Percentiles rank a stretch among this genome's conserved stretches.
These are phyloP conservation scores for Schizopygopsis pylzovi DNA, from an alignment of 2,797 vertebrate species.

Conservation along the genomic window DNA sequence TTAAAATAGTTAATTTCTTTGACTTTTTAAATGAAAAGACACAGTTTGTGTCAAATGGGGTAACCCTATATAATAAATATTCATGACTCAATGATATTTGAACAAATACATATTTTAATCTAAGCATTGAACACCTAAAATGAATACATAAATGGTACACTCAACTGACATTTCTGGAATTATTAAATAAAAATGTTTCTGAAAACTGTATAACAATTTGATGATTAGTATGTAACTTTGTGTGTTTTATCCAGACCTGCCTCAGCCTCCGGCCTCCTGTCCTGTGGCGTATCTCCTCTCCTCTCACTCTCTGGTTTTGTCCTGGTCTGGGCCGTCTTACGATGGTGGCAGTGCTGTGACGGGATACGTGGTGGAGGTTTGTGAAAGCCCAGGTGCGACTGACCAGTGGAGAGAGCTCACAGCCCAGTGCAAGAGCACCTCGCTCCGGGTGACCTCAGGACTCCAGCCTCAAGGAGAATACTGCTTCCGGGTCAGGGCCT, in stretches of 20 bases:
- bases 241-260: constrained; percentile 71
- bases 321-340: constrained; percentile 85
- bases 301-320: constrained; percentile 73
- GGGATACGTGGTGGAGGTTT: constrained; percentile 78
- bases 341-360: constrained; percentile 81
- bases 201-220: background rate
- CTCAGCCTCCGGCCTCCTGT: constrained; percentile 78
- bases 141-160: background rate
- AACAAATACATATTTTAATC: background rate
- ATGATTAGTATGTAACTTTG: constrained; percentile 2
- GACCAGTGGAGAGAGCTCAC: constrained; percentile 75
- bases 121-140: background rate
- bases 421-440: constrained; percentile 75
- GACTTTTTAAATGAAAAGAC: background rate
- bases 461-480: constrained; percentile 72
- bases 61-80: background rate
- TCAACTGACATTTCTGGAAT: background rate
- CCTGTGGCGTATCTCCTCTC: constrained; percentile 73
- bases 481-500: constrained; percentile 78
- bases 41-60: background rate
- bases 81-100: background rate
- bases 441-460: constrained; percentile 71
- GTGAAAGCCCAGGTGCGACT: constrained; percentile 46
- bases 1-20: background rate
- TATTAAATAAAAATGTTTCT: background rate